phyloP scores from a whole-genome alignment of 2,113 vertebrate species.

The Garra rufa region DNA sequence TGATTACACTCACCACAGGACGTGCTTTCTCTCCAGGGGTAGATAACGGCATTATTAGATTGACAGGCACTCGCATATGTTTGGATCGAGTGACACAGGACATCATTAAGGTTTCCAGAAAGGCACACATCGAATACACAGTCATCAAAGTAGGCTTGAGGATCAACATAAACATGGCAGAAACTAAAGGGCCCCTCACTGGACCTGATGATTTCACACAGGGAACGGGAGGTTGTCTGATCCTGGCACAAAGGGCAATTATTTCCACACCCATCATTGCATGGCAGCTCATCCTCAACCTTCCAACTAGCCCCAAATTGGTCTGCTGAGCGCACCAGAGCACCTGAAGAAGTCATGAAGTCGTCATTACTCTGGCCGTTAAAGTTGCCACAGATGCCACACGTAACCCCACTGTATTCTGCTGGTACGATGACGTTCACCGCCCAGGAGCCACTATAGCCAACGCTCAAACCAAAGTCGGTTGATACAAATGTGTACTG shows the following conservation, averaged over 20 bases:
- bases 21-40: slow-evolving; percentile 68
- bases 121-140: slow-evolving; percentile 72
- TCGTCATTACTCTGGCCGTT: slow-evolving; percentile 67
- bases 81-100: slow-evolving; percentile 67
- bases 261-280: slow-evolving; percentile 54
- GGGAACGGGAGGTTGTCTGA: slow-evolving; percentile 8
- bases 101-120: slow-evolving; percentile 32
- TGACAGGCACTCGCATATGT: slow-evolving; percentile 67
- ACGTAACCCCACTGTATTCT: slow-evolving; percentile 58
- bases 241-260: slow-evolving; percentile 56
- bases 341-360: slow-evolving; percentile 58
- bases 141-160: slow-evolving; percentile 58
- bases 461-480: slow-evolving; percentile 66
- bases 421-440: slow-evolving; percentile 62
- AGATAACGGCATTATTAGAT: slow-evolving; percentile 62
- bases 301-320: slow-evolving; percentile 65
- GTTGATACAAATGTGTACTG: slow-evolving; percentile 44
- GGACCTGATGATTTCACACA: slow-evolving; percentile 66
- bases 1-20: slow-evolving; percentile 66
- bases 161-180: slow-evolving; percentile 63
- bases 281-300: slow-evolving; percentile 54
- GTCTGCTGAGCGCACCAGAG: slow-evolving; percentile 12
- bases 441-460: slow-evolving; percentile 59
- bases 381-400: slow-evolving; percentile 75
- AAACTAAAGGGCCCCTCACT: slow-evolving; percentile 62